These are phyloP conservation scores for Lophotriccus pileatus DNA, from an alignment of 2,797 vertebrate species.

Conservation along the genomic window DNA sequence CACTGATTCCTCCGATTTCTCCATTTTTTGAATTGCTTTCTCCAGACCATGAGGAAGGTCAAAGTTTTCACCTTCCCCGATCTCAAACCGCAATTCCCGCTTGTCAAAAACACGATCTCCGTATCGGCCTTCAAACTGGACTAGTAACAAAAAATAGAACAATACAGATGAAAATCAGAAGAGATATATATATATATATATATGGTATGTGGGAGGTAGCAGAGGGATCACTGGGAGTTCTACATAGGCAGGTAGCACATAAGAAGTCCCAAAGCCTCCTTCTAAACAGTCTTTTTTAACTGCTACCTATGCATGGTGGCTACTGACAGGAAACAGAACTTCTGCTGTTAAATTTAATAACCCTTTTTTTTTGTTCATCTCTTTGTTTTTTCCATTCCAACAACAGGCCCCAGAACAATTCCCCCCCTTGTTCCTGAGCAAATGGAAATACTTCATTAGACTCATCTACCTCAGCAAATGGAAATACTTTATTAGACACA, in stretches of 20 bases:
- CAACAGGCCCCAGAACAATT: not conserved
- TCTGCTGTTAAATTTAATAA: not conserved
- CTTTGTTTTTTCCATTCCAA: not conserved
- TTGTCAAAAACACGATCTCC: constrained; percentile 84
- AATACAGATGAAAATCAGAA: not conserved
- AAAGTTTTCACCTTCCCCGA: constrained; percentile 87
- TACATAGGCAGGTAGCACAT: not conserved
- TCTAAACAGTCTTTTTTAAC: not conserved
- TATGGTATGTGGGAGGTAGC: not conserved
- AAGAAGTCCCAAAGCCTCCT: not conserved
- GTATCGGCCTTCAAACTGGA: constrained; percentile 82
- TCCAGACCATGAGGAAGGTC: constrained; percentile 89
- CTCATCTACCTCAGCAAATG: not conserved
- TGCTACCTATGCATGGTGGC: too few relatives aligned
- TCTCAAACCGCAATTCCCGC: constrained; percentile 88
- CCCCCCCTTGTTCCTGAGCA: not conserved
- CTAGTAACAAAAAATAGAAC: constrained; percentile 64
- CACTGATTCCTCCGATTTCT: constrained; percentile 88
- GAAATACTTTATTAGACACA: not conserved
- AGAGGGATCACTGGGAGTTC: not conserved
- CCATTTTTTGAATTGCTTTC: constrained; percentile 91
- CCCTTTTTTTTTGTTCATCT: not conserved
- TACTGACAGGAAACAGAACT: not conserved
- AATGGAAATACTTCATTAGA: not conserved
- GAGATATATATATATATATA: too few relatives aligned